Evolutionary conservation across 2,888 invertebrate species (phyloP).

Genomic region (Athalia rosae): DNA sequence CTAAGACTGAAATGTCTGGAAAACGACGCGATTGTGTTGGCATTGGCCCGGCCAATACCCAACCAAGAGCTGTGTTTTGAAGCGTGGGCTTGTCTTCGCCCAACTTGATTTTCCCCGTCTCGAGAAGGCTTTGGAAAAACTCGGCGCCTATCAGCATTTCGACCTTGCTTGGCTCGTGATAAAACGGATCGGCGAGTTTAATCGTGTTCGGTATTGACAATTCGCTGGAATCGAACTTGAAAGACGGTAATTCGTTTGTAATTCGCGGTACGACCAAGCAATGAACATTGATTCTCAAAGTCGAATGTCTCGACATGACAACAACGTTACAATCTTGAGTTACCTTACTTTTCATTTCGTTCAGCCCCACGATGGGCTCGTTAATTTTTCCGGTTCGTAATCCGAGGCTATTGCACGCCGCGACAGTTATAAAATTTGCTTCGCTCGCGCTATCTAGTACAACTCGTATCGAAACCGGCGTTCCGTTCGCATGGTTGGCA

Average conservation of each 20-base stretch:
- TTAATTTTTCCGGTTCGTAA: slow-evolving; percentile 14
- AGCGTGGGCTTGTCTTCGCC: too few species aligned
- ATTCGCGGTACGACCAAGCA: slow-evolving; percentile 47
- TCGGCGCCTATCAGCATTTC: too few species aligned
- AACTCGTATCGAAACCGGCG: slow-evolving; percentile 20
- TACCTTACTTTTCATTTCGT: slow-evolving; percentile 43
- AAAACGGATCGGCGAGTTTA: too few species aligned
- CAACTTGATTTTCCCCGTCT: too few species aligned
- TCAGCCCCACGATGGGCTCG: slow-evolving; percentile 42
- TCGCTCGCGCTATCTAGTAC: slow-evolving; percentile 47
- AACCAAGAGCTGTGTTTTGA: too few species aligned
- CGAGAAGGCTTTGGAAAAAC: too few species aligned
- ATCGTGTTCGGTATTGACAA: too few species aligned
- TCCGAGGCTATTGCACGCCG: slow-evolving; percentile 40
- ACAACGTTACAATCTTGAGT: slow-evolving; percentile 24
- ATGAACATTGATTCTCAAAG: slow-evolving; percentile 26
- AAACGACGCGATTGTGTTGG: too few species aligned
- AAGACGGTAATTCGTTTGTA: slow-evolving; percentile 47
- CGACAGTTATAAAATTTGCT: slow-evolving; percentile 46
- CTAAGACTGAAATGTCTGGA: too few species aligned
- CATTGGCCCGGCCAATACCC: too few species aligned
- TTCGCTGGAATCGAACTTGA: slow-evolving; percentile 42
- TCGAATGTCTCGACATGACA: slow-evolving; percentile 39
- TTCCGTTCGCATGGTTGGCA: slow-evolving; percentile 41
- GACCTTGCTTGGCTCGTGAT: too few species aligned